phyloP scores from a whole-genome alignment of 1,140 invertebrate species.

The Brachionus rubens region DNA sequence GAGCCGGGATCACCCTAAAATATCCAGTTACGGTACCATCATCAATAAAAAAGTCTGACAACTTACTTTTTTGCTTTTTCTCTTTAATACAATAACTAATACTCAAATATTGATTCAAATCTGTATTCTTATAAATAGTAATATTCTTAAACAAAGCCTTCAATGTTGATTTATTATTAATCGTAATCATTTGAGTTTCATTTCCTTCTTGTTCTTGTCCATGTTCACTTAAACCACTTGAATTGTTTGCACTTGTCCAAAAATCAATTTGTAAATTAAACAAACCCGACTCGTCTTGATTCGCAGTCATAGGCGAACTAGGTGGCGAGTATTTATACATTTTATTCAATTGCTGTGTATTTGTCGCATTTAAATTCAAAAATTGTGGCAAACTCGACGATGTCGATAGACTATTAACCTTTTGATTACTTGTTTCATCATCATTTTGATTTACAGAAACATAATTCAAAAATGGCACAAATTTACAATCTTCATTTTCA shows the following conservation, averaged over 20 bases:
- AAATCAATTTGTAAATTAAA: slow-evolving; percentile 28
- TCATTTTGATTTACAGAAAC: slow-evolving; percentile 3
- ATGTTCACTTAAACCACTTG: too few relatives aligned
- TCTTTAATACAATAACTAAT: slow-evolving; percentile 20
- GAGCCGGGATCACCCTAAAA: too few relatives aligned
- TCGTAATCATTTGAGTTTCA: too few relatives aligned
- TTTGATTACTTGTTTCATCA: neutral
- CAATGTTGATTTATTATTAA: slow-evolving; percentile 2
- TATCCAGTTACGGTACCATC: too few relatives aligned
- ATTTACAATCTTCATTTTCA: neutral
- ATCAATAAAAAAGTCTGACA: neutral
- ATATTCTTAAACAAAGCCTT: slow-evolving; percentile 27
- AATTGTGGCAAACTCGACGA: slow-evolving; percentile 33
- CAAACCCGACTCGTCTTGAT: neutral
- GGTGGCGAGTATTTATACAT: neutral
- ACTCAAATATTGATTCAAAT: neutral
- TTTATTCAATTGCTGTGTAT: neutral
- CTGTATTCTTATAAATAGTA: neutral
- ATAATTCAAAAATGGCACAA: neutral
- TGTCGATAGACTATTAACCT: neutral
- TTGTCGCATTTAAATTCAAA: slow-evolving; percentile 4
- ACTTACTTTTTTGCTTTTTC: slow-evolving; percentile 23
- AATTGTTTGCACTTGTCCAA: neutral
- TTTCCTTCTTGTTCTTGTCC: neutral
- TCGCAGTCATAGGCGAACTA: neutral